Evolutionary conservation across 2,113 vertebrate species (phyloP).

Genomic region (Ranitomeya variabilis): DNA sequence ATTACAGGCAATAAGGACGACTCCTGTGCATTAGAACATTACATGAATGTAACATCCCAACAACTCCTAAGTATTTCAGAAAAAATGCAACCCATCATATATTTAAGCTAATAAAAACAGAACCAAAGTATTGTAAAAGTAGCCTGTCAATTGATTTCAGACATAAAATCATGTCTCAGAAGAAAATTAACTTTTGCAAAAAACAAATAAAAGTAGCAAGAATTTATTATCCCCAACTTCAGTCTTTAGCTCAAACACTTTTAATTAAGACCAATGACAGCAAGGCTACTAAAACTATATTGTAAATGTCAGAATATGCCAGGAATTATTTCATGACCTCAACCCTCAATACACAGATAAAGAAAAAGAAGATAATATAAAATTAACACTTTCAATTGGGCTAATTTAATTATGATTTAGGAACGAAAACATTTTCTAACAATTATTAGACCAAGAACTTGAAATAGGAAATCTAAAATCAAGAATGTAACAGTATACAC

Average conservation of each 20-base stretch:
- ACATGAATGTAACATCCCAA: background rate
- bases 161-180: background rate
- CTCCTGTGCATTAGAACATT: background rate
- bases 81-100: background rate
- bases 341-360: background rate
- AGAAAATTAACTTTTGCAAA: background rate
- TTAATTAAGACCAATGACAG: slow-evolving; percentile 7
- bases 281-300: slow-evolving; percentile 3
- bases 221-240: background rate
- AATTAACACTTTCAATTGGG: background rate
- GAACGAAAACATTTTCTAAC: background rate
- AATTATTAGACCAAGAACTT: slow-evolving; percentile 7
- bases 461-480: background rate
- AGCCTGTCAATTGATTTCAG: background rate
- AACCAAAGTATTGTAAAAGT: background rate
- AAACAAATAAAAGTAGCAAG: background rate
- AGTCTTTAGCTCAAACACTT: background rate
- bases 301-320: slow-evolving; percentile 1
- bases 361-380: background rate
- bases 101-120: background rate
- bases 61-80: background rate
- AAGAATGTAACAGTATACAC: background rate
- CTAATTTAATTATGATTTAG: background rate
- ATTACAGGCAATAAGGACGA: background rate
- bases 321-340: slow-evolving; percentile 22